Conservation (phyloP, 2,113 vertebrate genomes). For the Albula goreensis region DNA sequence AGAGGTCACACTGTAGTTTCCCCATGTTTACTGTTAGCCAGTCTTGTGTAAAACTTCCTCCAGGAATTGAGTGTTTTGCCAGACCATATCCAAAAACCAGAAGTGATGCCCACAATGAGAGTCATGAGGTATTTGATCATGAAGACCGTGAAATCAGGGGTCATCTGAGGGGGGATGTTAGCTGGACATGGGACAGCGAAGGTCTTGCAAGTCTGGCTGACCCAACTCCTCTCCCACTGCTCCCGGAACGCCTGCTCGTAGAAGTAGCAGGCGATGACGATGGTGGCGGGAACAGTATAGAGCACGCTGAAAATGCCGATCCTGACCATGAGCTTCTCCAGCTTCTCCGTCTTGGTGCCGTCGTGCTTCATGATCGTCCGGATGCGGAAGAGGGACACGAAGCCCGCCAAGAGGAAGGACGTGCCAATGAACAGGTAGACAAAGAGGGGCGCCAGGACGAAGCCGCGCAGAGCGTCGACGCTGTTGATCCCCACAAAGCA, state of each 20-base stretch:
- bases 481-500: conserved; percentile 94
- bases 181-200: conserved; percentile 87
- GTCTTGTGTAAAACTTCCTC: conserved; percentile 95
- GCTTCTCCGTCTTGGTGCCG: conserved; percentile 94
- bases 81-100: conserved; percentile 98
- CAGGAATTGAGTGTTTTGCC: conserved; percentile 96
- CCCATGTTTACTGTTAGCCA: conserved; percentile 90
- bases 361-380: conserved; percentile 98
- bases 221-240: conserved; percentile 94
- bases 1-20: conserved; percentile 78
- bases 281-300: conserved; percentile 92
- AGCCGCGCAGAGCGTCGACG: conserved; percentile 89
- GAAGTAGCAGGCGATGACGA: conserved; percentile 96
- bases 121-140: conserved; percentile 99
- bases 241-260: conserved; percentile 96
- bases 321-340: conserved; percentile 95
- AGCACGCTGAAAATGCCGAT: conserved; percentile 94
- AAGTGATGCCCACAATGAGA: conserved; percentile 95
- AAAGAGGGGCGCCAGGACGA: conserved; percentile 91
- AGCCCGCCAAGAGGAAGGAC: conserved; percentile 90
- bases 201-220: conserved; percentile 86
- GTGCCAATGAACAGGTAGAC: conserved; percentile 94
- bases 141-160: conserved; percentile 94
- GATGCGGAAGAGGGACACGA: conserved; percentile 94
- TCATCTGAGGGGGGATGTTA: conserved; percentile 80